Evolutionary conservation across 2,888 invertebrate species (phyloP).

Genomic region (Lingula anatina): DNA sequence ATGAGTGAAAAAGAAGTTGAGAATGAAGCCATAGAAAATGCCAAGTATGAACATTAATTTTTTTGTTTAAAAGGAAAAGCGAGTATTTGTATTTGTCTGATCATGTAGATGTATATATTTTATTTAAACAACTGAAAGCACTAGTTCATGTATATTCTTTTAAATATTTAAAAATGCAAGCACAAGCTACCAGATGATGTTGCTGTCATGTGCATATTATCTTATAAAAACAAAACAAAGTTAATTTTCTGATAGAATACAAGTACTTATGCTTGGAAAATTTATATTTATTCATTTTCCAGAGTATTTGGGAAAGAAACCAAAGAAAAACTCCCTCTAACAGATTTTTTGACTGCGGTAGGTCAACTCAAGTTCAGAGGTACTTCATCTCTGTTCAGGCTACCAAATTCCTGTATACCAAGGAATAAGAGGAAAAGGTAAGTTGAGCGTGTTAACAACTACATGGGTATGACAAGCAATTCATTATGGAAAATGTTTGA

Average conservation of each 20-base stretch:
- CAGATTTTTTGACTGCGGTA: conserved; percentile 62
- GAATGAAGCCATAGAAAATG: conserved; percentile 57
- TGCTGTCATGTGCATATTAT: no score
- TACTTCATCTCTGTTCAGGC: conserved; percentile 64
- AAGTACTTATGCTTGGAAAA: no score
- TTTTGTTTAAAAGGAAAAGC: no score
- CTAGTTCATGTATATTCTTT: no score
- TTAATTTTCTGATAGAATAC: no score
- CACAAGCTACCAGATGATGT: no score
- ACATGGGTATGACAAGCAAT: neutral
- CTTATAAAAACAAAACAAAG: no score
- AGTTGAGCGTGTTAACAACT: neutral
- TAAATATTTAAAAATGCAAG: no score
- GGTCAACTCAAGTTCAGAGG: conserved; percentile 65
- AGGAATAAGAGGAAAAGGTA: neutral
- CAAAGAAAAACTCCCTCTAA: conserved; percentile 40
- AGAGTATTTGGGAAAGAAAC: conserved; percentile 50
- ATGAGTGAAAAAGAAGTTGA: conserved; percentile 58
- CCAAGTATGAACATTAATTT: conserved; percentile 51
- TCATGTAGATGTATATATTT: no score
- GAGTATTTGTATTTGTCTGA: no score
- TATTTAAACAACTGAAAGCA: no score
- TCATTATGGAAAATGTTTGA: neutral
- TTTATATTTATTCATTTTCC: conserved; percentile 6
- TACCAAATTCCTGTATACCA: conserved; percentile 54